Evolutionary conservation across 2,888 invertebrate species (phyloP), one percentile per base, ranked within the genome.

Genomic region (Osmoderma eremita): DNA sequence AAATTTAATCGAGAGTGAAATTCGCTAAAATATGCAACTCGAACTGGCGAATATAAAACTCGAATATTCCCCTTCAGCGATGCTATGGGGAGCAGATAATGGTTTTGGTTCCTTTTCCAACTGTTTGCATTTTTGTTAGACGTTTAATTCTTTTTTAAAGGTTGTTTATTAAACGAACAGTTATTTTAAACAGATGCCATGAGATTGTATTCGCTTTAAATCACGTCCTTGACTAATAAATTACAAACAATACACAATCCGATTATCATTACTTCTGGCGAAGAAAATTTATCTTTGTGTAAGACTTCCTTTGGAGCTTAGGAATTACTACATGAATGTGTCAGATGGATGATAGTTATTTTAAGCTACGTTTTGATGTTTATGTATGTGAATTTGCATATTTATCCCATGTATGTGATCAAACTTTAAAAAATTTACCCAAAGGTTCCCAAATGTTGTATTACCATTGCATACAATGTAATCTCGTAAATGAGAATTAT

Each of bases 161-260:
- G 17, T 51, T 24, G 50, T 30, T 51, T 51, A 30, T 51, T 24
- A 24, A 50, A 22, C 50, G n/a, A n/a, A n/a, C n/a, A n/a, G n/a
- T 20, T 3, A 22, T 22, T 22, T 20, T 13, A 13, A 3, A 13
- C 2, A 6, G 50, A 22, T 50, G 2, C 13, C 24, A 24, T 24
- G 30, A 51, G 50, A 51, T 51, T 30, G 15, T 30, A 24, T 30
- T 15, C 8, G 24, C 24, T 50, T 15, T 15, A 3, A 15, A 51
- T 30, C 50, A 24, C 50, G 13, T 24, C 13, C 5, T 51, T 12
- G 10, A 51, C 50, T 24, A 51, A 48, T 15, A 13, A 24, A 24
- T 24, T 51, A 15, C 24, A 30, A 51, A 24, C 50, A 51, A 30
- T 24, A 10, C n/a, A 51, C 24, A 10, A 10, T 30, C 13, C 5